phyloP scores from a whole-genome alignment of 2,113 vertebrate genomes.

The Pitta sordida region DNA sequence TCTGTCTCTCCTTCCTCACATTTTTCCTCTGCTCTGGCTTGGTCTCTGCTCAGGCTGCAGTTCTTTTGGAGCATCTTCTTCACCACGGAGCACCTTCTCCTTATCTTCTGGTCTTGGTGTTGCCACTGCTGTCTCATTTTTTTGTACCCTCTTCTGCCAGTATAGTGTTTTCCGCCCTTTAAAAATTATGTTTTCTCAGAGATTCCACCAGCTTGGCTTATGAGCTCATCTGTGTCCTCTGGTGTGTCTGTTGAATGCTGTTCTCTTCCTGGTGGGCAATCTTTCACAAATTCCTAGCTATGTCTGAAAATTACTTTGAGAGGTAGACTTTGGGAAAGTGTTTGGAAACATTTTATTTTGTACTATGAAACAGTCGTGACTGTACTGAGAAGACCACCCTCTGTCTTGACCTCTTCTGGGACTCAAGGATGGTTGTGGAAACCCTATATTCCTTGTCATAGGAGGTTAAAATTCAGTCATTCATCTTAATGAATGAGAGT shows the following conservation, averaged over 20 bases:
- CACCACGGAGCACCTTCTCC: fast-evolving
- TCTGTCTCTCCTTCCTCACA: fast-evolving
- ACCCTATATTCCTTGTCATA: neutral
- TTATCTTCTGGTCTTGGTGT: neutral
- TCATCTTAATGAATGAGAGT: neutral
- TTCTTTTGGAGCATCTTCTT: neutral
- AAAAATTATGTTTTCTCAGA: neutral
- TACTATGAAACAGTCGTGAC: neutral
- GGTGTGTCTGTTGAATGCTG: neutral
- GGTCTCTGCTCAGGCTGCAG: neutral
- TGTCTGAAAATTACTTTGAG: neutral
- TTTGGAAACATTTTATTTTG: neutral
- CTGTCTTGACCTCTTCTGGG: neutral
- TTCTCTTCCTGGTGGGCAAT: neutral
- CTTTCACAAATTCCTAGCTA: neutral
- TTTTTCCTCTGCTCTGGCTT: neutral
- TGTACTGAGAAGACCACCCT: neutral
- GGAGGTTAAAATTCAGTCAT: neutral
- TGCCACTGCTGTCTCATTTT: neutral
- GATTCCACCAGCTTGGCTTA: neutral
- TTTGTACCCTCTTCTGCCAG: neutral
- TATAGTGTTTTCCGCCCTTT: neutral
- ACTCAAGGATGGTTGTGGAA: neutral
- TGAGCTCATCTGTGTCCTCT: neutral
- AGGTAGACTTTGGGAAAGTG: neutral